phyloP scores from a whole-genome alignment of 2,113 vertebrate species.

The Labeo rohita region DNA sequence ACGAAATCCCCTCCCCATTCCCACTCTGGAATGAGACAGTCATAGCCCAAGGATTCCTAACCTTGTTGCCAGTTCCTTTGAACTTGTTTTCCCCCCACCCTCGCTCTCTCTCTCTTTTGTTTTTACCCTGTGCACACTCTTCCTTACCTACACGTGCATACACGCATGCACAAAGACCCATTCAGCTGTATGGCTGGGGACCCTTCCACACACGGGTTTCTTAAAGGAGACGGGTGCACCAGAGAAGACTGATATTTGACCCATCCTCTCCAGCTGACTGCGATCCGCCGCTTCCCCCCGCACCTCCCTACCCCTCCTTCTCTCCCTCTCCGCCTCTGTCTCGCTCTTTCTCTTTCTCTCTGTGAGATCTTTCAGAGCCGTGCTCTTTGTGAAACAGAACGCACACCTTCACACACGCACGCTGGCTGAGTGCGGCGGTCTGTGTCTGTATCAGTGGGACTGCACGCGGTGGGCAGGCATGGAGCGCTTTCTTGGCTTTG shows the following conservation, averaged over 20 bases:
- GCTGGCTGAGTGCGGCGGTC: conserved; percentile 36
- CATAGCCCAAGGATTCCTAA: conserved; percentile 68
- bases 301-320: conserved; percentile 14
- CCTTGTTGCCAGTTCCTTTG: conserved; percentile 65
- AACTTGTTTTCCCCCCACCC: conserved; percentile 67
- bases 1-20: not conserved
- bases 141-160: conserved; percentile 42
- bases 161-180: conserved; percentile 35
- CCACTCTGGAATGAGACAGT: conserved; percentile 65
- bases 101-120: not conserved
- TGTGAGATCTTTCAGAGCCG: conserved; percentile 8
- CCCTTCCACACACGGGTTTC: not conserved
- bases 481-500: conserved; percentile 94
- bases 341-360: conserved; percentile 25
- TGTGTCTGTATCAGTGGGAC: conserved; percentile 57
- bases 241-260: conserved; percentile 55
- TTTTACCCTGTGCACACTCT: not conserved
- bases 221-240: conserved; percentile 25
- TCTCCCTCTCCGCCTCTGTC: conserved; percentile 8
- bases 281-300: not conserved
- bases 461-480: conserved; percentile 71
- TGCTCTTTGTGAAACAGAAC: conserved; percentile 51
- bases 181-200: conserved; percentile 35
- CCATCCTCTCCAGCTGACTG: conserved; percentile 42
- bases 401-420: conserved; percentile 56